Evolutionary conservation across 1,140 invertebrate genomes (phyloP).

Genomic region (Drosophila punjabiensis): DNA sequence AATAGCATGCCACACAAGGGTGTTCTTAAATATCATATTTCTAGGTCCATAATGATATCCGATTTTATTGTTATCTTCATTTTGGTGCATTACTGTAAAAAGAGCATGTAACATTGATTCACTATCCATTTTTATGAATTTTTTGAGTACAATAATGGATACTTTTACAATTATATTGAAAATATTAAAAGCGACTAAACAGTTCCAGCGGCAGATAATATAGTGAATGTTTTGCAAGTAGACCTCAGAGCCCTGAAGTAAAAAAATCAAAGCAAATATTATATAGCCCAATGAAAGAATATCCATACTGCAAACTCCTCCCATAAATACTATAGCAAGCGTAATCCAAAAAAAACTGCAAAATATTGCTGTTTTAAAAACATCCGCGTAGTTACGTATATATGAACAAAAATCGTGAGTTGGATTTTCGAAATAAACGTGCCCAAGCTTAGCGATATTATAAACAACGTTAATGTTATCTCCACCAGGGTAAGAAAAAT

Average conservation of each 20-base stretch:
- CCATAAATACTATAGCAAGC: conserved; percentile 96
- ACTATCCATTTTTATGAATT: conserved; percentile 10
- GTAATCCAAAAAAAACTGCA: conserved; percentile 97
- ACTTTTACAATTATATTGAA: conserved; percentile 94
- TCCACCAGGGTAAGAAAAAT: conserved; percentile 86
- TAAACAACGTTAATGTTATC: conserved; percentile 89
- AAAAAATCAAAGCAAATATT: conserved; percentile 96
- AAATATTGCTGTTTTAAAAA: conserved; percentile 93
- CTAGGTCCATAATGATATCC: conserved; percentile 56
- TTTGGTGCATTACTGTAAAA: conserved; percentile 88
- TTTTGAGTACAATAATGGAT: conserved; percentile 78
- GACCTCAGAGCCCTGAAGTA: conserved; percentile 98
- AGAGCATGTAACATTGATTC: conserved; percentile 88
- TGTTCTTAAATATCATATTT: conserved; percentile 54
- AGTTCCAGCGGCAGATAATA: conserved; percentile 96
- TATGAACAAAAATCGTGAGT: conserved; percentile 89
- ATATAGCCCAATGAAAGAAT: conserved; percentile 98
- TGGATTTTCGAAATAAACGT: conserved; percentile 90
- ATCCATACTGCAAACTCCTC: conserved; percentile 96
- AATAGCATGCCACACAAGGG: conserved; percentile 95
- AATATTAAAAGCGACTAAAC: conserved; percentile 95
- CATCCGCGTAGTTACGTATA: conserved; percentile 91
- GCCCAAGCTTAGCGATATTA: conserved; percentile 87
- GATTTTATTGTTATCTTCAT: conserved; percentile 88
- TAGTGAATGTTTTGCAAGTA: conserved; percentile 93